Evolutionary conservation across 1,140 invertebrate species (phyloP).

Genomic region (Aphelinus atriplicis): DNA sequence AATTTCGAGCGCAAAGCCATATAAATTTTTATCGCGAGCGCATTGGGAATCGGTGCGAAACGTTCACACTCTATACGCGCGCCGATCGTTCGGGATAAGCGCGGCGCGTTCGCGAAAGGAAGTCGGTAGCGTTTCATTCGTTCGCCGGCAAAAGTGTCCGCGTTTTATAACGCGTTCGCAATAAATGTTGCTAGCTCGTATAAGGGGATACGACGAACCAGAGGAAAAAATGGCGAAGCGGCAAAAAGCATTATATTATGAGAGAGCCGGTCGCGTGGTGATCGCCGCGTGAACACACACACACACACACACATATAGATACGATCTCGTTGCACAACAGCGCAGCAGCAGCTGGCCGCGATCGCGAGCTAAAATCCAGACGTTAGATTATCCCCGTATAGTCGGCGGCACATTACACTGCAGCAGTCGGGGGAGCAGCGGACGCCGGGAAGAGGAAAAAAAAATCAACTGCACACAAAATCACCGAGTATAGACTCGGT

Average conservation of each 20-base stretch:
- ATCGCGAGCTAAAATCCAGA: not conserved
- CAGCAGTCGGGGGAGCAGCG: not conserved
- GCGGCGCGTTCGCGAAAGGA: not conserved
- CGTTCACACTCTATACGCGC: too few relatives aligned
- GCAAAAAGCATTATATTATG: constrained; percentile 7
- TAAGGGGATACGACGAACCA: not conserved
- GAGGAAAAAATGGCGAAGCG: constrained; percentile 6
- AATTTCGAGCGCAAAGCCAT: too few relatives aligned
- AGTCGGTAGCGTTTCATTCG: not conserved
- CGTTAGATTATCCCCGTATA: not conserved
- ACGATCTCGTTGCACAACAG: constrained; percentile 28
- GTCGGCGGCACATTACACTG: not conserved
- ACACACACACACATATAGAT: not conserved
- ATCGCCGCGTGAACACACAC: not conserved
- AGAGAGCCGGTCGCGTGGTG: not conserved
- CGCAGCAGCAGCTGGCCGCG: not conserved
- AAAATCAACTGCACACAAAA: constrained; percentile 15
- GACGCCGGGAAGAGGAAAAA: not conserved
- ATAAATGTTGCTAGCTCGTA: not conserved
- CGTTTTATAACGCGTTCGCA: not conserved
- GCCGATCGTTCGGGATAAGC: too few relatives aligned
- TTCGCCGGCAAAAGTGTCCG: not conserved
- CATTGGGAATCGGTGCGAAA: too few relatives aligned
- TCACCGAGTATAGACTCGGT: constrained; percentile 13
- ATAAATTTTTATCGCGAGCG: too few relatives aligned